phyloP scores from a whole-genome alignment of 2,888 invertebrate species.

The Busseola fusca region DNA sequence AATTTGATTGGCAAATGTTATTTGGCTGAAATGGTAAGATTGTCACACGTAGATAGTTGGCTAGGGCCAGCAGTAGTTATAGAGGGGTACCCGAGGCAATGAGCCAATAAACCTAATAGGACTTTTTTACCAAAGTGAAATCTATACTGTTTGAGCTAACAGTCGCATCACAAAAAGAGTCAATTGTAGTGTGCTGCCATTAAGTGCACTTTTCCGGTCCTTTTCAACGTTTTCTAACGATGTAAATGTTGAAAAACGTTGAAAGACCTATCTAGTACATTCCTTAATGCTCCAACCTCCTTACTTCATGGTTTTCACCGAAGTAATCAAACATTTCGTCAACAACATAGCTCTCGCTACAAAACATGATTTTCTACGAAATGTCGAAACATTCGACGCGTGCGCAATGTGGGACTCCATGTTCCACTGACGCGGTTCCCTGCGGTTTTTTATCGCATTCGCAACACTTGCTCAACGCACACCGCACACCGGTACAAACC shows the following conservation, averaged over 20 bases:
- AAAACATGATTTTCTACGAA: slow-evolving; percentile 51
- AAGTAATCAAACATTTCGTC: slow-evolving; percentile 27
- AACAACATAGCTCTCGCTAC: slow-evolving; percentile 36
- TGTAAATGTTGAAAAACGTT: not conserved
- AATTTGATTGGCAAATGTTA: not conserved
- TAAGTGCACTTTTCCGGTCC: not conserved
- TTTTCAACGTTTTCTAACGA: not conserved
- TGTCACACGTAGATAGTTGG: slow-evolving; percentile 15
- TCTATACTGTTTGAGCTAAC: not conserved
- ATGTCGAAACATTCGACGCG: slow-evolving; percentile 43
- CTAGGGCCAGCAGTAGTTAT: not conserved
- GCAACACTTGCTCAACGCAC: slow-evolving; percentile 43
- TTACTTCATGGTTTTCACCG: not conserved
- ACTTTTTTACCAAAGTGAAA: not conserved
- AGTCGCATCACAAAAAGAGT: not conserved
- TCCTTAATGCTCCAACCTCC: not conserved
- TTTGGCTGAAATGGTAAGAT: not conserved
- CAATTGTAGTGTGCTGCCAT: not conserved
- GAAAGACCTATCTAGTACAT: not conserved
- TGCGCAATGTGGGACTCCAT: slow-evolving; percentile 48
- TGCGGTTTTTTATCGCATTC: slow-evolving; percentile 57
- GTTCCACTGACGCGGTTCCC: slow-evolving; percentile 42
- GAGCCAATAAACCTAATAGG: not conserved
- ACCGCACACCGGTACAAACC: slow-evolving; percentile 46
- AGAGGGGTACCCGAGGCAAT: slow-evolving; percentile 3